Percentiles rank a stretch among this genome's conserved stretches.
phyloP scores from a whole-genome alignment of 2,113 vertebrate genomes.

The Sapajus apella region DNA sequence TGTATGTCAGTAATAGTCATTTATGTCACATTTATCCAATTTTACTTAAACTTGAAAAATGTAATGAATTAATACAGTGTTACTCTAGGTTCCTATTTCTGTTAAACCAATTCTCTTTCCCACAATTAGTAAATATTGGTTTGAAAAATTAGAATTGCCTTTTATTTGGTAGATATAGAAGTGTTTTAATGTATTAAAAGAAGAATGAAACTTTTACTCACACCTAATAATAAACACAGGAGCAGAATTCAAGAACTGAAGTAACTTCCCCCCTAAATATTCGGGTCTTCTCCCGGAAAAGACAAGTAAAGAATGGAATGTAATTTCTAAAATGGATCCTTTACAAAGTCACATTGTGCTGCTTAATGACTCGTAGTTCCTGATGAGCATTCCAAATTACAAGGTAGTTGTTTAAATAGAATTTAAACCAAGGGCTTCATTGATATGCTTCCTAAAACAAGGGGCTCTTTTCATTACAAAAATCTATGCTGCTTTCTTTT shows the following conservation, averaged over 20 bases:
- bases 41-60: not conserved
- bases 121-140: not conserved
- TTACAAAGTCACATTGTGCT: slow-evolving; percentile 75
- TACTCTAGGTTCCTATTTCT: not conserved
- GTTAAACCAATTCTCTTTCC: not conserved
- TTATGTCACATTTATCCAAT: not conserved
- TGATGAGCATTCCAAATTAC: slow-evolving; percentile 78
- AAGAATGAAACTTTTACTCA: not conserved
- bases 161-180: not conserved
- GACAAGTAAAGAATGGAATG: slow-evolving; percentile 67
- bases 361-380: slow-evolving; percentile 73
- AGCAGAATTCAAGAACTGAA: slow-evolving; percentile 30
- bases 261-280: slow-evolving; percentile 20
- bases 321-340: slow-evolving; percentile 72
- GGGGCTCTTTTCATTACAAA: slow-evolving; percentile 75
- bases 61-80: not conserved
- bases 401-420: slow-evolving; percentile 67
- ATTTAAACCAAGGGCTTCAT: slow-evolving; percentile 74
- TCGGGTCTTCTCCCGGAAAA: slow-evolving; percentile 42
- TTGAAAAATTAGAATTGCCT: not conserved
- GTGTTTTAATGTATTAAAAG: not conserved
- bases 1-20: not conserved
- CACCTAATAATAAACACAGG: slow-evolving; percentile 6
- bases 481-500: slow-evolving; percentile 74
- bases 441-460: slow-evolving; percentile 76